A percentile compares a stretch with the other conserved stretches of the same genome.
These are phyloP conservation scores for Miltochrista miniata DNA, from an alignment of 2,888 invertebrate genomes.

Conservation along the genomic window DNA sequence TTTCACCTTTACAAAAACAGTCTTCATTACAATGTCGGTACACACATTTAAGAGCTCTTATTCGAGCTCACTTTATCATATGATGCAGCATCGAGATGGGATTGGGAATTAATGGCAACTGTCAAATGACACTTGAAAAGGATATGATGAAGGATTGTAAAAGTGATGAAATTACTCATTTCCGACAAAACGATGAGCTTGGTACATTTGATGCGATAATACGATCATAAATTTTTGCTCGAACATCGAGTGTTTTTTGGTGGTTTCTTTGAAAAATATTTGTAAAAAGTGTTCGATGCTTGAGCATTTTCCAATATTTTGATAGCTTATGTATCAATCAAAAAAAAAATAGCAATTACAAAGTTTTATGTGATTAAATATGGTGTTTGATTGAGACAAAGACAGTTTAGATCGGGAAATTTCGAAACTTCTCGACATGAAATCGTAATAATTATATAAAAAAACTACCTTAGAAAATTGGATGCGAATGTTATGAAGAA, in stretches of 20 bases:
- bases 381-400: too few species aligned
- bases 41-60: conserved; percentile 30
- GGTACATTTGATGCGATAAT: conserved; percentile 8
- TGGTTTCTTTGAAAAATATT: too few species aligned
- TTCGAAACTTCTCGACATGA: too few species aligned
- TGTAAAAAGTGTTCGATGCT: too few species aligned
- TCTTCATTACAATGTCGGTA: conserved; percentile 15
- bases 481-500: too few species aligned
- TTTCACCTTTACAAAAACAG: conserved; percentile 7
- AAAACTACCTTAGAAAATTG: too few species aligned
- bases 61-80: conserved; percentile 34
- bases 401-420: too few species aligned
- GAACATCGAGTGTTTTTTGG: conserved; percentile 11
- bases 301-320: too few species aligned
- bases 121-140: conserved; percentile 44
- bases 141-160: conserved; percentile 39
- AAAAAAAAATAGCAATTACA: too few species aligned
- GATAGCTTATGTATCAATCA: too few species aligned
- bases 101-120: conserved; percentile 47
- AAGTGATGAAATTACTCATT: conserved; percentile 34
- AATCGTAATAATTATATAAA: too few species aligned
- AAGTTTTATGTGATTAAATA: too few species aligned
- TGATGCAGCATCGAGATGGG: conserved; percentile 35
- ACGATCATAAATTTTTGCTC: conserved; percentile 9
- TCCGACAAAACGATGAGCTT: conserved; percentile 13